Percentiles rank a stretch among this genome's conserved stretches.
Evolutionary conservation across 2,888 invertebrate species (phyloP).

Genomic region (Acanthosepion esculentum): DNA sequence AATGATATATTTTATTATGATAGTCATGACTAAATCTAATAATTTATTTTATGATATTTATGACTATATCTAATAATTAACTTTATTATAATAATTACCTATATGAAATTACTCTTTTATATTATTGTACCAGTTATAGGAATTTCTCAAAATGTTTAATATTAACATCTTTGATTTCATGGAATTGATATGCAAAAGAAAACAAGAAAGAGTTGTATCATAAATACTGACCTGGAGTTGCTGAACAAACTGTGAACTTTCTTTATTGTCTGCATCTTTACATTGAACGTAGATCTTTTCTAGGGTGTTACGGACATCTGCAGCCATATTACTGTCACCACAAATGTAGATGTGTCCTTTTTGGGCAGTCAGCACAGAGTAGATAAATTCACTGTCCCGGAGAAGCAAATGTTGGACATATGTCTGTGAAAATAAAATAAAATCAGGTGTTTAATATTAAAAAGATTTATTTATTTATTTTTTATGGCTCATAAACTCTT

Average conservation of each 20-base stretch:
- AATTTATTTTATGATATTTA: too few species aligned
- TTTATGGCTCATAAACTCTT: too few species aligned
- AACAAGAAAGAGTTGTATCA: background rate
- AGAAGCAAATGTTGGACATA: conserved; percentile 49
- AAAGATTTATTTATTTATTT: background rate
- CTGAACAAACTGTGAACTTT: background rate
- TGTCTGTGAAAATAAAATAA: background rate
- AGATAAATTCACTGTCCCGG: background rate
- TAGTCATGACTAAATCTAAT: too few species aligned
- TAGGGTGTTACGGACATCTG: conserved; percentile 7
- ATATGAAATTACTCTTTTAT: too few species aligned
- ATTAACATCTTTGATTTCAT: too few species aligned
- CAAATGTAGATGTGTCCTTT: conserved; percentile 50
- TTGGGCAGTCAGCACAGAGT: background rate
- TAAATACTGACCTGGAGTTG: conserved; percentile 35
- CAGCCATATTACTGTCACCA: conserved; percentile 46
- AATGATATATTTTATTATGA: too few species aligned
- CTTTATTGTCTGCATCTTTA: background rate
- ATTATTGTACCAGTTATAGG: too few species aligned
- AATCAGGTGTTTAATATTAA: background rate
- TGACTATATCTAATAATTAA: too few species aligned
- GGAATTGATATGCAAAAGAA: too few species aligned
- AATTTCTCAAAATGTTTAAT: too few species aligned
- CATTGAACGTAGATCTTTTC: background rate
- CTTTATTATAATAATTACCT: too few species aligned